Evolutionary conservation across 1,140 invertebrate species (phyloP).

Genomic region (Aphelinus atriplicis): DNA sequence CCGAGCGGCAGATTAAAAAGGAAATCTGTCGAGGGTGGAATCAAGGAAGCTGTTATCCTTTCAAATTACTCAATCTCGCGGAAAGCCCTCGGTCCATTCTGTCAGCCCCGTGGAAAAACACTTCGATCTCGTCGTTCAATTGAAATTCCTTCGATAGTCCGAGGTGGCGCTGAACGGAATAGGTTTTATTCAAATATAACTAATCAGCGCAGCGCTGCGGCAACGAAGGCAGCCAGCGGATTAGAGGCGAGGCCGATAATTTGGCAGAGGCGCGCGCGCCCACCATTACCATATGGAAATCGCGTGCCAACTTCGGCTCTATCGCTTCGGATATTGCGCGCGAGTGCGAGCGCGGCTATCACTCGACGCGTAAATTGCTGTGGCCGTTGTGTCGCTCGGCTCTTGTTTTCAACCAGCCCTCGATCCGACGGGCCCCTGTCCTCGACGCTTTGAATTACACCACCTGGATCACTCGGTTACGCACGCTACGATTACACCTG

Average conservation of each 20-base stretch:
- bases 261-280: constrained; percentile 6
- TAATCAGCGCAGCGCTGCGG: neutral
- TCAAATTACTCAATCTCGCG: constrained; percentile 16
- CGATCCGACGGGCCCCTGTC: no score
- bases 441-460: no score
- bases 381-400: constrained; percentile 11
- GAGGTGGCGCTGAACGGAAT: neutral
- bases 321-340: constrained; percentile 35
- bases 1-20: no score
- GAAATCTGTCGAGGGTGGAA: neutral
- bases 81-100: neutral
- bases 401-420: no score
- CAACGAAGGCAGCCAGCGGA: neutral
- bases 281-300: constrained; percentile 25
- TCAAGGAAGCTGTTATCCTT: constrained; percentile 8
- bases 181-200: constrained; percentile 19
- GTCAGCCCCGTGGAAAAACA: neutral
- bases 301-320: constrained; percentile 35
- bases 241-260: constrained; percentile 8
- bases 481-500: no score
- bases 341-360: constrained; percentile 24
- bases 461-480: no score
- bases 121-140: neutral
- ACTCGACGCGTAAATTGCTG: constrained; percentile 34
- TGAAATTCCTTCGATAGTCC: constrained; percentile 19